Conservation (phyloP, 1,140 invertebrate genomes). For the Phocides pigmalion region DNA sequence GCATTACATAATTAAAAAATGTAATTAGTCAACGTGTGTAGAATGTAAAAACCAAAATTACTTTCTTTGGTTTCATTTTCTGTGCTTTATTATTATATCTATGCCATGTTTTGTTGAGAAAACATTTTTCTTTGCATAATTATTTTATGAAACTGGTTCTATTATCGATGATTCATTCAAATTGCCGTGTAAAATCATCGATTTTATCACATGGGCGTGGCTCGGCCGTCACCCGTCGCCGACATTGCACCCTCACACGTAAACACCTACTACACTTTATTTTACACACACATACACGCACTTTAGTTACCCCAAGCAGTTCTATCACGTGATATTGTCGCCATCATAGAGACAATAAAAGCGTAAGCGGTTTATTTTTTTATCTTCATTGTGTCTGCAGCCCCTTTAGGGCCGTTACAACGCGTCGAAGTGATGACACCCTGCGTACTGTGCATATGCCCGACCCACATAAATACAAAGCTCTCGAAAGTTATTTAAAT, state of each 20-base stretch:
- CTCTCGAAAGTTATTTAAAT: constrained; percentile 57
- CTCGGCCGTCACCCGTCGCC: constrained; percentile 53
- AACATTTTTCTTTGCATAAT: not conserved
- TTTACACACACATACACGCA: constrained; percentile 40
- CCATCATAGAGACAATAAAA: constrained; percentile 68
- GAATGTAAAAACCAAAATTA: too few relatives aligned
- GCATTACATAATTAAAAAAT: too few relatives aligned
- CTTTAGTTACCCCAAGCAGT: constrained; percentile 54
- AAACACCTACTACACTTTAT: constrained; percentile 37
- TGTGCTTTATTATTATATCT: too few relatives aligned
- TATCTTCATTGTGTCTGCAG: constrained; percentile 61
- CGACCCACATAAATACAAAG: constrained; percentile 41
- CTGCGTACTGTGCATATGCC: constrained; percentile 47
- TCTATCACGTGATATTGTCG: constrained; percentile 53
- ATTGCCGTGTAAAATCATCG: constrained; percentile 16
- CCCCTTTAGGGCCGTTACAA: constrained; percentile 49
- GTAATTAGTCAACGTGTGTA: too few relatives aligned
- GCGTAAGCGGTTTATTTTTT: constrained; percentile 80
- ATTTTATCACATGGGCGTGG: constrained; percentile 62
- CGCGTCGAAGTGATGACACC: constrained; percentile 52
- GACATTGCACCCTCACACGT: constrained; percentile 52
- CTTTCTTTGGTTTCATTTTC: too few relatives aligned
- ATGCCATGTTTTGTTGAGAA: too few relatives aligned
- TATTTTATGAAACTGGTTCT: not conserved
- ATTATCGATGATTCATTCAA: constrained; percentile 4